Evolutionary conservation across 2,888 invertebrate genomes (phyloP).

Genomic region (Digitonthophagus gazella): DNA sequence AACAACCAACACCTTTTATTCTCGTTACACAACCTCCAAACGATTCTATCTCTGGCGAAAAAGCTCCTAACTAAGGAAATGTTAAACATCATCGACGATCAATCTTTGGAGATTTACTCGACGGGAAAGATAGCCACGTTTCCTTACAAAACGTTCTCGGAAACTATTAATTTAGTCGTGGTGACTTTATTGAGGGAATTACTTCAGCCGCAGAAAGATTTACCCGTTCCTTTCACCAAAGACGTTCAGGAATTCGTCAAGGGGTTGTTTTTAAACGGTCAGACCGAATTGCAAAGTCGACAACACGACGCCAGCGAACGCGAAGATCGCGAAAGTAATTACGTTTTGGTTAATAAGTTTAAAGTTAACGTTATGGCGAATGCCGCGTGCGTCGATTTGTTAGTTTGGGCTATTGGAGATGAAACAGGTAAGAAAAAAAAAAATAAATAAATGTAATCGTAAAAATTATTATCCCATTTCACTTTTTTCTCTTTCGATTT

Average conservation of each 20-base stretch:
- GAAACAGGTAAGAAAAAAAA: conserved; percentile 83
- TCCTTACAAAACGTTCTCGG: conserved; percentile 92
- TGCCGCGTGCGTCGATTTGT: conserved; percentile 93
- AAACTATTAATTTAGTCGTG: conserved; percentile 90
- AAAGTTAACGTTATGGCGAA: conserved; percentile 96
- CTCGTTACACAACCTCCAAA: conserved; percentile 75
- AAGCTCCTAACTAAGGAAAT: conserved; percentile 82
- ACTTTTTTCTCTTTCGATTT: not conserved
- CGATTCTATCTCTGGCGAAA: conserved; percentile 77
- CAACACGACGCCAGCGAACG: conserved; percentile 82
- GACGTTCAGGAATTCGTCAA: conserved; percentile 71
- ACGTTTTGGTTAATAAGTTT: conserved; percentile 81
- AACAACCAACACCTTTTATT: conserved; percentile 64
- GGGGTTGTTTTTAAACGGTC: conserved; percentile 83
- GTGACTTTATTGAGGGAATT: conserved; percentile 89
- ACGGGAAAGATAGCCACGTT: conserved; percentile 71
- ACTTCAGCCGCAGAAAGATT: conserved; percentile 83
- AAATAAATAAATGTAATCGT: conserved; percentile 5
- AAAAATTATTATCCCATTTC: not conserved
- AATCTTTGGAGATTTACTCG: conserved; percentile 75
- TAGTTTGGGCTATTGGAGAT: conserved; percentile 97
- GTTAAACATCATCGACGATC: conserved; percentile 73
- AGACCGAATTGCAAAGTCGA: conserved; percentile 85
- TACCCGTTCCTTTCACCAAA: conserved; percentile 86
- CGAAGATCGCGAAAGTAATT: conserved; percentile 79